Base-by-base conservation (phyloP, 2,797 vertebrate species). In the Rhinella marina region DNA sequence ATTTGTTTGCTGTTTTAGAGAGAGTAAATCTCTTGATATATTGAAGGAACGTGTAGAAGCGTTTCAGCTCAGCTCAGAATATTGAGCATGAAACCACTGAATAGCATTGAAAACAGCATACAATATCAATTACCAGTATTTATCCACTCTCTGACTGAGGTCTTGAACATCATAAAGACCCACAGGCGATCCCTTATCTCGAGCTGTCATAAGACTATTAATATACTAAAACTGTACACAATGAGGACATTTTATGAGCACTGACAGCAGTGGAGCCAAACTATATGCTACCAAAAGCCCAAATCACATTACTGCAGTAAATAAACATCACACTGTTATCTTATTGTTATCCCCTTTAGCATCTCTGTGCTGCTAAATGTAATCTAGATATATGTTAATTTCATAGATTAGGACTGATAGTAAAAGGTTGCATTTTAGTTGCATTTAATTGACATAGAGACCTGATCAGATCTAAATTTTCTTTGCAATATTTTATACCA, bases 61-160 rank as follows among this genome's bases (percentile, higher is more conserved):
- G 75, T 84, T n/a, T 84, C 21, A 32, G 54, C 32, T 16, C 54
- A 61, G 73, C 48, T 57, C 21, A 57, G 12, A 84, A 29, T 29
- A 61, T 62, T 75, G 19, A 59, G 29, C 29, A 21, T 25, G 82
- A 41, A 75, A 48, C 23, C 72, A 61, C 23, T 61, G 68, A 75
- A 73, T 29, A 59, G 29, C 23, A 32, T 32, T 61, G 32, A 57
- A 76, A 50, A 25, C 57, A 50, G 50, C 57, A 52, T 85, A 17
- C 57, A 25, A 25, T 85, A 85, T 85, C 32, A 61, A 62, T 76
- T 77, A 21, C 72, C 32, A 62, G 70, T 85, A 61, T 75, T 76
- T 25, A 85, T 76, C n/a, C 52, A 62, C 54, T 17, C n/a, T 50
- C 59, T 84, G 48, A 75, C 68, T 75, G n/a, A 76, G 57, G 66